Conservation (phyloP, 2,797 vertebrate species). For the Leuciscus waleckii region DNA sequence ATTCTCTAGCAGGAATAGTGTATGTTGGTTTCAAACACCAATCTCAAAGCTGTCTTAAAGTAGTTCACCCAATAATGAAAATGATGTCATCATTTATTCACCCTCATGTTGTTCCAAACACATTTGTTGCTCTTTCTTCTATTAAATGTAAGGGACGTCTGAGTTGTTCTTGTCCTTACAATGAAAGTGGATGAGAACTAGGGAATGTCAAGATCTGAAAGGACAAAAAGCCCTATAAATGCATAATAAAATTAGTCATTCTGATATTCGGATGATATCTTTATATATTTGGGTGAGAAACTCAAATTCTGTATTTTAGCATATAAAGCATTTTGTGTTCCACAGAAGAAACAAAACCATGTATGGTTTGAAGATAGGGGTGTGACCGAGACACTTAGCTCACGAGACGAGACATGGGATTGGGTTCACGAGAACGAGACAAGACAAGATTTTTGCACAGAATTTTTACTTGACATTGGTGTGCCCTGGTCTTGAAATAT, state of each 20-base stretch:
- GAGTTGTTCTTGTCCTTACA: not conserved
- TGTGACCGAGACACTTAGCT: too few relatives aligned
- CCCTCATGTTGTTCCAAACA: not conserved
- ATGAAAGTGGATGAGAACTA: not conserved
- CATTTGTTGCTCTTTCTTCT: not conserved
- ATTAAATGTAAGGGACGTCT: not conserved
- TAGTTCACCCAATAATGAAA: not conserved
- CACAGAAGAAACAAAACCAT: too few relatives aligned
- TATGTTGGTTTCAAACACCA: not conserved
- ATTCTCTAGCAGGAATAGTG: not conserved
- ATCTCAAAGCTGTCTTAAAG: not conserved
- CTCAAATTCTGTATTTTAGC: too few relatives aligned
- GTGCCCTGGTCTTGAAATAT: too few relatives aligned
- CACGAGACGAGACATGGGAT: too few relatives aligned
- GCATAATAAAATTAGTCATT: not conserved
- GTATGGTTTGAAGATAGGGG: too few relatives aligned
- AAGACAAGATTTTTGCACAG: too few relatives aligned
- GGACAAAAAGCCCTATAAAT: not conserved
- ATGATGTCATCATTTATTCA: not conserved
- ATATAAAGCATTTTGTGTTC: too few relatives aligned
- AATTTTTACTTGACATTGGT: too few relatives aligned
- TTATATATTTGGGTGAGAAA: too few relatives aligned
- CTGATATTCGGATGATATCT: too few relatives aligned
- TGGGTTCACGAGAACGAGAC: too few relatives aligned
- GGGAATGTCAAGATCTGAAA: not conserved